phyloP scores from a whole-genome alignment of 2,113 vertebrate species.

The Sula dactylatra region DNA sequence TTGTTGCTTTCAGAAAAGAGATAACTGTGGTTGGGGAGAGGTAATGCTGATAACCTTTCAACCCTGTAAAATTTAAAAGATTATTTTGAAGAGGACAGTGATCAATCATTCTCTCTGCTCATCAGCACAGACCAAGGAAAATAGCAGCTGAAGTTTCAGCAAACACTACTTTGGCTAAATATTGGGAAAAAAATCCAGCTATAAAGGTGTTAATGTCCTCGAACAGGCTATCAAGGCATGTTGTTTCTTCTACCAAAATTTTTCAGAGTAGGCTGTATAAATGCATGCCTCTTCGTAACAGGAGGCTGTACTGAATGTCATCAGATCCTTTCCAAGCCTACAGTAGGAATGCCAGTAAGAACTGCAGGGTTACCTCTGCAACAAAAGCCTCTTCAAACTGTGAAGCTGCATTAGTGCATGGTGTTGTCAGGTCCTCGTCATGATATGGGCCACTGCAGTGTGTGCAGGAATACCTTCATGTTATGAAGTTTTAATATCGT shows the following conservation, averaged over 20 bases:
- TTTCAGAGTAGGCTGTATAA: neutral
- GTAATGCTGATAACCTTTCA: neutral
- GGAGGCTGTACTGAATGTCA: neutral
- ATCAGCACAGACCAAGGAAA: neutral
- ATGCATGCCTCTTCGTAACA: neutral
- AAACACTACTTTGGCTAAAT: neutral
- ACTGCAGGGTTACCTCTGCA: neutral
- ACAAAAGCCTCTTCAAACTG: neutral
- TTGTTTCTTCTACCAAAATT: neutral
- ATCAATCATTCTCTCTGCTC: neutral
- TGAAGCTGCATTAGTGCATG: neutral
- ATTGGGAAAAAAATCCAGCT: neutral
- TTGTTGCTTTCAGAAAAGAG: neutral
- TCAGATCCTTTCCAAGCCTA: neutral
- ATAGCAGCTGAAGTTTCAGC: neutral
- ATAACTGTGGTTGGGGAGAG: neutral
- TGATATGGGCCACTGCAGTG: neutral
- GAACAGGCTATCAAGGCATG: neutral
- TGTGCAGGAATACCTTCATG: neutral
- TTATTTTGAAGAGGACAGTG: neutral
- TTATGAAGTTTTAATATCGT: neutral
- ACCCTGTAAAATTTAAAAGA: neutral
- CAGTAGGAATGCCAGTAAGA: neutral
- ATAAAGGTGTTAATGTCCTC: neutral
- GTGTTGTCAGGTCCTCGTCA: neutral